A percentile compares a stretch with the other conserved stretches of the same genome.
phyloP scores from a whole-genome alignment of 2,888 invertebrate species.

The Oeneis ivallda region DNA sequence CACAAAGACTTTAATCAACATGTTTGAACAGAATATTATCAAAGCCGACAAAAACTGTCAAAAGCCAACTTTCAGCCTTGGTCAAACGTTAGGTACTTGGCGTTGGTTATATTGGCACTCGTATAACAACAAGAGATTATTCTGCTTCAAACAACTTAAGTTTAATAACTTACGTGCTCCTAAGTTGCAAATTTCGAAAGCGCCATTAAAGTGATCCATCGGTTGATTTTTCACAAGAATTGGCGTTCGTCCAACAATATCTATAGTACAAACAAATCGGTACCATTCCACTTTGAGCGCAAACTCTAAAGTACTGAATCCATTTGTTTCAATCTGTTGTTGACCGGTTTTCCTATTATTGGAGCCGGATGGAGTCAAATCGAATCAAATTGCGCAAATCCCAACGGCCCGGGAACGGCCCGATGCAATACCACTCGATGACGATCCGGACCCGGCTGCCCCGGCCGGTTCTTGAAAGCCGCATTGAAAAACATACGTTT shows the following conservation, averaged over 20 bases:
- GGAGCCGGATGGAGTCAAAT: conserved; percentile 40
- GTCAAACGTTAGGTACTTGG: too few relatives aligned
- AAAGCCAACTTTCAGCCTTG: too few relatives aligned
- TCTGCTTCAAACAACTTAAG: conserved; percentile 5
- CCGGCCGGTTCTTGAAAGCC: conserved; percentile 47
- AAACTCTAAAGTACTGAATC: conserved; percentile 38
- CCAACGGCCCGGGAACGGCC: conserved; percentile 34
- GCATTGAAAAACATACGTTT: conserved; percentile 62
- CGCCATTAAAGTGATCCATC: conserved; percentile 36
- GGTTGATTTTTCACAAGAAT: conserved; percentile 36
- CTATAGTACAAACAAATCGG: conserved; percentile 33
- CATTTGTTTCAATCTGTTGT: conserved; percentile 40
- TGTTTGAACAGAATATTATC: too few relatives aligned
- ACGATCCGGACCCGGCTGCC: conserved; percentile 23
- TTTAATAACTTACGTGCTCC: conserved; percentile 27
- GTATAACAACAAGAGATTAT: not conserved
- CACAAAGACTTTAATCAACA: too few relatives aligned
- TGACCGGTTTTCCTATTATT: conserved; percentile 42
- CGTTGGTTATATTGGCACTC: too few relatives aligned
- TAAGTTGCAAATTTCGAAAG: conserved; percentile 32
- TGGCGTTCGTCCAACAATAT: conserved; percentile 37
- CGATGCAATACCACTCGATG: conserved; percentile 35
- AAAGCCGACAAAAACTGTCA: too few relatives aligned
- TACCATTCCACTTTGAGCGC: conserved; percentile 26
- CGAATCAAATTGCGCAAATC: conserved; percentile 40